Evolutionary conservation across 2,797 vertebrate species (phyloP).

Genomic region (Cynodonichthys magdalenae): DNA sequence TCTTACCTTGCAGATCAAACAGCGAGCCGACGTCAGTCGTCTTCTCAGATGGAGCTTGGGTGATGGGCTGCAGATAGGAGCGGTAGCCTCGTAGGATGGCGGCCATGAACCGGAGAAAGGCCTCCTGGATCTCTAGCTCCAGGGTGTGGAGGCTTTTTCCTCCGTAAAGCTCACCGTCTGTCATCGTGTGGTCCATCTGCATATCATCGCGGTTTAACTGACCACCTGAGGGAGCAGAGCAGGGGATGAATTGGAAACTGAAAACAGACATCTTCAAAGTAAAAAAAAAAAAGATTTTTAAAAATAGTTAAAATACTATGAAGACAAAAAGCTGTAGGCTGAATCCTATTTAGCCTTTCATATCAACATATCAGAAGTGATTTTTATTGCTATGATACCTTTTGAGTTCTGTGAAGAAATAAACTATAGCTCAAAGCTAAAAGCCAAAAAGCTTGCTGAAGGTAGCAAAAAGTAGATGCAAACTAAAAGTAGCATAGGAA

Average conservation of each 20-base stretch:
- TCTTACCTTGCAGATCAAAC: slow-evolving; percentile 93
- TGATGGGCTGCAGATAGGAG: slow-evolving; percentile 94
- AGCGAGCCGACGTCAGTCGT: slow-evolving; percentile 96
- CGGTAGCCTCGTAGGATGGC: slow-evolving; percentile 97
- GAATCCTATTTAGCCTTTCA: too few relatives aligned
- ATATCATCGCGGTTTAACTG: slow-evolving; percentile 91
- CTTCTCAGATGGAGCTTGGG: slow-evolving; percentile 96
- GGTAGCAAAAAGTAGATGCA: too few relatives aligned
- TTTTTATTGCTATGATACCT: neutral
- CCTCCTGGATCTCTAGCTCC: slow-evolving; percentile 98
- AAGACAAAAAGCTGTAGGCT: neutral
- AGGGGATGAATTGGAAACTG: neutral
- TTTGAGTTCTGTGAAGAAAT: neutral
- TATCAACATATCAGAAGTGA: too few relatives aligned
- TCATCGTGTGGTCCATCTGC: slow-evolving; percentile 88
- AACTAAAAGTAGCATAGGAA: too few relatives aligned
- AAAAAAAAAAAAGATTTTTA: neutral
- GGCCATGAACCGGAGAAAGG: slow-evolving; percentile 97
- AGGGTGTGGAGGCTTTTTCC: slow-evolving; percentile 90
- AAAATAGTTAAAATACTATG: neutral
- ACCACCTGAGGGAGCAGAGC: slow-evolving; percentile 82
- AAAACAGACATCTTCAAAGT: neutral
- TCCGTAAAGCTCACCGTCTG: slow-evolving; percentile 88
- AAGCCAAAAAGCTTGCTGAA: too few relatives aligned
- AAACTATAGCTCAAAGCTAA: too few relatives aligned